Evolutionary conservation across 2,888 invertebrate genomes (phyloP), one percentile per base, ranked within the genome.

Genomic region (Bellardia pandia): DNA sequence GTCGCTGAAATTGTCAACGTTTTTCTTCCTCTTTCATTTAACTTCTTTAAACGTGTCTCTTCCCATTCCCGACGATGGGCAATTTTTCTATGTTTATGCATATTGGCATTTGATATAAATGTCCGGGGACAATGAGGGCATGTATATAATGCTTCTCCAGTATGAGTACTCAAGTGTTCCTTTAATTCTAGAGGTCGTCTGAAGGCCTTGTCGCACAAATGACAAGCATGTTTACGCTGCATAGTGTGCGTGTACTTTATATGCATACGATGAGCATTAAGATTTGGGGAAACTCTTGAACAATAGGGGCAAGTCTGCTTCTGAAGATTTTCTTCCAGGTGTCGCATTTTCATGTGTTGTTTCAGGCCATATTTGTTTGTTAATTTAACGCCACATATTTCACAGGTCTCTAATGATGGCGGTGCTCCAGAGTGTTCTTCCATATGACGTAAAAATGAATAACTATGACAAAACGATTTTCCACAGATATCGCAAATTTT

Each of bases 401-500:
- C 89, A 23, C 93, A 93, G 45, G 92, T 90, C 16, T 91, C 90
- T 7, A 86, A 78, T 30, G 90, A 86, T 13, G 89, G 89, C 6
- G 90, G 89, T 0, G 89, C 89, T 1, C 92, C 92, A 4, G 90
- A 86, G 76, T 93, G 93, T 66, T 92, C 92, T 40, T 91, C 88
- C 90, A 92, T 91, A 88, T 93, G 93, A 0, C 92, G 90, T 40
- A 88, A 90, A 74, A 93, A 89, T 16, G 91, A 90, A 48, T 91
- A 91, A 0, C 90, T 89, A 0, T 92, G 92, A 0, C 91, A 89
- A 62, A 93, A 90, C 0, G 91, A 90, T 80, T 93, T 93, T 2
- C 93, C 93, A 40, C 93, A 93, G n/a, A 93, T 91, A 69, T 93
- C 92, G 86, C 93, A 93, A 40, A 93, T 91, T 88, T 92, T 93